phyloP scores from a whole-genome alignment of 2,113 vertebrate species.

The Grammomys dolichurus region DNA sequence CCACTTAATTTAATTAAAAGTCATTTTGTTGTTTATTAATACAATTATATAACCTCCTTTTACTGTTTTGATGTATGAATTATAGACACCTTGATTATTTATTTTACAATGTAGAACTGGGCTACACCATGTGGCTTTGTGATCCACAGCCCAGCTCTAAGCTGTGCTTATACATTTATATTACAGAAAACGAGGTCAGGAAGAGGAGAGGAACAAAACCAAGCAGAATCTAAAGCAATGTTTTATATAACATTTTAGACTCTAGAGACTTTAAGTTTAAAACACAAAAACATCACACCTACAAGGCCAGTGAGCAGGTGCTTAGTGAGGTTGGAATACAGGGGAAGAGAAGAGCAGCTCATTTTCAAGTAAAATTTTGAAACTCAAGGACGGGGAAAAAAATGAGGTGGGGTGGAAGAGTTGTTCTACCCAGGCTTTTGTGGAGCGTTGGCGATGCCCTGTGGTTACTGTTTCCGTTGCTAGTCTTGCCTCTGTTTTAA shows the following conservation, averaged over 20 bases:
- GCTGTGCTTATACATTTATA: neutral
- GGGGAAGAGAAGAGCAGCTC: neutral
- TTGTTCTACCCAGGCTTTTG: neutral
- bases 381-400: neutral
- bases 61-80: conserved; percentile 11
- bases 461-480: conserved; percentile 8
- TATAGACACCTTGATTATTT: neutral
- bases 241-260: neutral
- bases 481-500: neutral
- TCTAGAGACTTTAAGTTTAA: conserved; percentile 38
- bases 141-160: neutral
- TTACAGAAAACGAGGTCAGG: neutral
- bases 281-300: neutral
- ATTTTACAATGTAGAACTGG: neutral
- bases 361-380: conserved; percentile 48
- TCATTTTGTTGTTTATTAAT: conserved; percentile 31
- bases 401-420: neutral
- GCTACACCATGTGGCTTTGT: neutral
- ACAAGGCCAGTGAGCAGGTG: neutral
- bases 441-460: rapidly evolving
- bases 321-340: neutral
- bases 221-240: neutral
- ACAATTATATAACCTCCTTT: neutral
- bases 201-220: neutral
- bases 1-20: conserved; percentile 11